A percentile compares a stretch with the other conserved stretches of the same genome.
phyloP scores from a whole-genome alignment of 2,888 invertebrate genomes.

The Cephus runcator region DNA sequence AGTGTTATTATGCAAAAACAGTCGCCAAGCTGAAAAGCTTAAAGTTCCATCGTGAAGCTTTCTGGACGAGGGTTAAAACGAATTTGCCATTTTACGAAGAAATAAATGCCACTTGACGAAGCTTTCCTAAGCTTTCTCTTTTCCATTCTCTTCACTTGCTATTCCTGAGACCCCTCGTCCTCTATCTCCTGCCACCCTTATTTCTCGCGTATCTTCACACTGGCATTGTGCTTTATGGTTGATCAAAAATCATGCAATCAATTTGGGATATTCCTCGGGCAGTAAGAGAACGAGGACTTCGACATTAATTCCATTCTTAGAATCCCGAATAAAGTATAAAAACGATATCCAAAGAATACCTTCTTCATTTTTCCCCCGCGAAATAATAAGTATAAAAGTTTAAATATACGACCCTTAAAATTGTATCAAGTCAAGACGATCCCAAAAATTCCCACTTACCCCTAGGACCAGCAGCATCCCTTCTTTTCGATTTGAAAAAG shows the following conservation, averaged over 20 bases:
- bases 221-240: too few species aligned
- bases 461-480: background rate
- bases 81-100: background rate
- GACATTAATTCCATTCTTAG: too few species aligned
- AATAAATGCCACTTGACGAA: background rate
- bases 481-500: background rate
- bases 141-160: conserved; percentile 21
- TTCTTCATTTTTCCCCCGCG: background rate
- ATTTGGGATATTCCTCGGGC: background rate
- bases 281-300: background rate
- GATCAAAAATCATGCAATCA: too few species aligned
- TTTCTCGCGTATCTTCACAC: background rate
- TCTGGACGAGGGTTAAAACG: background rate
- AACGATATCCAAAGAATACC: background rate
- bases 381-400: background rate
- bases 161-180: conserved; percentile 21
- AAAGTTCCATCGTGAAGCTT: background rate
- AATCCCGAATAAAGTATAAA: too few species aligned
- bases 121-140: conserved; percentile 1
- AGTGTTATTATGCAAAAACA: background rate
- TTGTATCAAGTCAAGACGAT: background rate
- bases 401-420: background rate
- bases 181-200: conserved; percentile 1
- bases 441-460: background rate
- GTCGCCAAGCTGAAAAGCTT: background rate